Base-by-base conservation (phyloP, 2,888 invertebrate species). In the Limnephilus marmoratus region DNA sequence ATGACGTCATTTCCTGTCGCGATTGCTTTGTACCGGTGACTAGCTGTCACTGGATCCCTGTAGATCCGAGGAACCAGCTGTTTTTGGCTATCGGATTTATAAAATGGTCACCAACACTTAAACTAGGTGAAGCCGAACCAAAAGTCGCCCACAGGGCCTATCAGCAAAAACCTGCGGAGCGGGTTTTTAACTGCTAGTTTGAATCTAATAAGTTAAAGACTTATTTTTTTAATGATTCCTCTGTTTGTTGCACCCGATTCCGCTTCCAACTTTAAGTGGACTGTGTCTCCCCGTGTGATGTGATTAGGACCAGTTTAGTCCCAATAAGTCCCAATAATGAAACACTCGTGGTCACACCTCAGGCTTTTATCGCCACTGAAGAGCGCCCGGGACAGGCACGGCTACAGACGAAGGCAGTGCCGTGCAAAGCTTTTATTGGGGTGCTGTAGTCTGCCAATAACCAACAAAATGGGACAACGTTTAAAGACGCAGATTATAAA, bases 311-410 rank as follows among this genome's bases (percentile, higher is more conserved):
- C 87, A 87, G 87, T 49, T 93, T 93, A 93, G 93, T 91, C 92
- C 91, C 93, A 93, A 93, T 93, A 93, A 93, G 93, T 92, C 93
- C 93, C 93, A 89, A 92, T 93, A 93, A 93, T 93, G 93, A 93
- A 93, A 93, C 93, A 93, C 91, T 93, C 90, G 92, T 92, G 93
- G 93, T 93, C 93, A 93, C 93, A 93, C 93, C 93, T 93, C 90
- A 92, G 91, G 83, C 91, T 92, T 93, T 92, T 91, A 92, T 92
- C 89, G 92, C 68, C 68, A 9, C 68, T 68, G 68, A 68, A 68
- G 68, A 24, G 68, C 68, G 68, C 68, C 68, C 9, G 68, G 68
- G 24, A 68, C 68, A 68, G 68, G 53, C 18, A 3, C 53, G 5
- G 18, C 4, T 53, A 53, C 18, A 53, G 53, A 24, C 68, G 18